Evolutionary conservation across 1,140 invertebrate species (phyloP).

Genomic region (Diabrotica virgifera): DNA sequence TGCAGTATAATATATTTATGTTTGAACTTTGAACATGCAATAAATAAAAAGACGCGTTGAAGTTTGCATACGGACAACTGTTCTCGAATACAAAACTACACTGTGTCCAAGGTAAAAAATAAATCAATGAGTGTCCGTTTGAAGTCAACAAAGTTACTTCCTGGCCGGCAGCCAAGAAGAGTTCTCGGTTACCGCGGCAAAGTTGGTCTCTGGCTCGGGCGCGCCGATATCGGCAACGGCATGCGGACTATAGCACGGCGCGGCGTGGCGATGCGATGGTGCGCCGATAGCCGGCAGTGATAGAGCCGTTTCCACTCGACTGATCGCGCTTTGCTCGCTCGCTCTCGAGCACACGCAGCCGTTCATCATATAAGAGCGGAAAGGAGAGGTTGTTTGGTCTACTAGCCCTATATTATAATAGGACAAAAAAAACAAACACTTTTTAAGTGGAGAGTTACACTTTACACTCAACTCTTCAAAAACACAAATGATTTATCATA

Average conservation of each 20-base stretch:
- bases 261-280: not conserved
- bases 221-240: not conserved
- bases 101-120: not conserved
- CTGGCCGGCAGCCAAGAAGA: conserved; percentile 28
- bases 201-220: not conserved
- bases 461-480: too few species aligned
- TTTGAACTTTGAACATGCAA: too few species aligned
- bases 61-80: too few species aligned
- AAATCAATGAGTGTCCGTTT: not conserved
- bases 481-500: too few species aligned
- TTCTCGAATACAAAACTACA: not conserved
- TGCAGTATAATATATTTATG: too few species aligned
- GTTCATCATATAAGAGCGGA: conserved; percentile 20
- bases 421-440: too few species aligned
- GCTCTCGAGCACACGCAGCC: conserved; percentile 23
- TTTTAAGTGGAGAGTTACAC: too few species aligned
- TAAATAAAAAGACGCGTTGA: too few species aligned
- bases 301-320: conserved; percentile 27
- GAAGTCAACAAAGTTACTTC: conserved; percentile 15
- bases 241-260: too few species aligned
- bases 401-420: too few species aligned
- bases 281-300: conserved; percentile 25
- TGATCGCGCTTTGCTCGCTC: conserved; percentile 23
- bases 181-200: not conserved
- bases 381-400: too few species aligned